phyloP scores from a whole-genome alignment of 2,797 vertebrate genomes.

The Hafferia zeledoni region DNA sequence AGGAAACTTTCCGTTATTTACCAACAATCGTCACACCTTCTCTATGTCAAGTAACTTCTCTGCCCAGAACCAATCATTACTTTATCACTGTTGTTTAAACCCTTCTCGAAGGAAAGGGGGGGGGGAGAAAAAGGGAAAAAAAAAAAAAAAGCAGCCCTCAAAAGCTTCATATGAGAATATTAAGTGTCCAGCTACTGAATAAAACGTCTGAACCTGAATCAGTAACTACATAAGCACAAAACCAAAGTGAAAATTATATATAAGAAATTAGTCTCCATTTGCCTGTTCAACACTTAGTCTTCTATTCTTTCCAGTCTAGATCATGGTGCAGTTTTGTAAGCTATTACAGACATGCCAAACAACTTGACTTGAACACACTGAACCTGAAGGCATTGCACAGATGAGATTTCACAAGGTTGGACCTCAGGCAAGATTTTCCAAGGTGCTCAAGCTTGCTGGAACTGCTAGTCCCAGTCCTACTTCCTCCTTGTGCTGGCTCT shows the following conservation, averaged over 20 bases:
- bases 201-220: background rate
- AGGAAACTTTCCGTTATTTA: background rate
- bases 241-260: background rate
- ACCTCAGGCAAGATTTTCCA: background rate
- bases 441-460: background rate
- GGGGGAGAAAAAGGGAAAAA: no score
- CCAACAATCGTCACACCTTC: background rate
- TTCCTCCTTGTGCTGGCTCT: background rate
- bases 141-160: background rate
- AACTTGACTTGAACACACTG: rapidly evolving
- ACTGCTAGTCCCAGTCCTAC: background rate
- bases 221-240: background rate
- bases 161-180: background rate
- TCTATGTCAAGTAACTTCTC: background rate
- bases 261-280: background rate
- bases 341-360: rapidly evolving
- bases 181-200: background rate
- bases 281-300: background rate
- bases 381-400: background rate
- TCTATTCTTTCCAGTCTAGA: background rate
- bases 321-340: rapidly evolving
- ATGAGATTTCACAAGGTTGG: background rate
- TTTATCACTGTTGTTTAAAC: background rate
- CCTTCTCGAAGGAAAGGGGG: rapidly evolving
- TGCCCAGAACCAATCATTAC: background rate